phyloP scores from a whole-genome alignment of 1,140 invertebrate genomes.

The Neelides sp. region DNA sequence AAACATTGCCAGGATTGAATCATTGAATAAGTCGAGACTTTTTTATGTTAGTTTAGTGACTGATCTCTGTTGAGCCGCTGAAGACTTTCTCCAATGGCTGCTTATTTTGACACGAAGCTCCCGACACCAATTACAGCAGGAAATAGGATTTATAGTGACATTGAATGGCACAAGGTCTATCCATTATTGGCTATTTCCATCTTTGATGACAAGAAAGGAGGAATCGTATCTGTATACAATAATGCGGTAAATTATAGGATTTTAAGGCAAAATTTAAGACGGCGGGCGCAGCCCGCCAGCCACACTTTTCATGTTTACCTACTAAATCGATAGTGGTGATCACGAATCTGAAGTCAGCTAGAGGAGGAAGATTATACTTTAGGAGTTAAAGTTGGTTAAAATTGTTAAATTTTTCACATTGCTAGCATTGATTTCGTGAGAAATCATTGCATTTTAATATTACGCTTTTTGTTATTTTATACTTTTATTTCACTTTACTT shows the following conservation, averaged over 20 bases:
- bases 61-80: no score
- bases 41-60: no score
- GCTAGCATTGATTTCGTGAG: neutral
- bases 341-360: conserved; percentile 1
- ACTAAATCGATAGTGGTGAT: no score
- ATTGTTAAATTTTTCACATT: neutral
- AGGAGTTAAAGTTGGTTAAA: neutral
- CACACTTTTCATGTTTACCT: neutral
- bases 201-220: conserved; percentile 72
- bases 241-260: conserved; percentile 53
- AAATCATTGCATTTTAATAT: neutral
- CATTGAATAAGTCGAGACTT: no score
- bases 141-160: conserved; percentile 50
- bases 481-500: no score
- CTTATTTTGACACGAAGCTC: conserved; percentile 23
- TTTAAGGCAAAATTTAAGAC: no score
- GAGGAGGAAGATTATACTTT: neutral
- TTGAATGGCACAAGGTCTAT: conserved; percentile 62
- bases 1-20: no score
- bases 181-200: conserved; percentile 71
- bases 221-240: conserved; percentile 73
- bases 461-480: no score
- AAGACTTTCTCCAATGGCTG: no score
- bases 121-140: conserved; percentile 16
- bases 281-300: no score